Base-by-base conservation (phyloP, 2,797 vertebrate genomes). In the Cuculus canorus region DNA sequence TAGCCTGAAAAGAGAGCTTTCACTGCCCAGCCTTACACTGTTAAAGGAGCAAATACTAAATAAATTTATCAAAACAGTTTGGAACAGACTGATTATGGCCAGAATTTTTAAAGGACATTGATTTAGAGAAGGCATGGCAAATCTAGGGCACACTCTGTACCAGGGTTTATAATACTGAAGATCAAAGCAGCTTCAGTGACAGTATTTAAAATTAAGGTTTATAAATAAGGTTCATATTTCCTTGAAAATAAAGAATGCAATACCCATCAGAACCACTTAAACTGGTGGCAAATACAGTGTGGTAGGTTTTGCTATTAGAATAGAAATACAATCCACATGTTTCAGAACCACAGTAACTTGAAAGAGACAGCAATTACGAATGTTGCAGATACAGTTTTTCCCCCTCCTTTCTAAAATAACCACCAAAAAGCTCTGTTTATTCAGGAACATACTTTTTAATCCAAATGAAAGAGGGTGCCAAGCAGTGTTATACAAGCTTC, bases 401-500 rank as follows among this genome's bases (percentile, higher is more conserved):
- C 3, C 4, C 47, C 8, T 47, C 8, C 16, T 82, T 90, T 90
- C 33, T 39, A 80, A 92, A 93, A 86, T n/a, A 95, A 79, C 45
- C 64, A 92, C 32, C 32, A 91, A 86, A 93, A 94, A 93, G 10
- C 47, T 89, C 76, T 88, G 82, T 88, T 89, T 76, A 88, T 82
- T 68, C 53, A 78, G 52, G 60, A 87, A 65, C 39, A 59, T 59
- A 61, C 16, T 91, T 96, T 93, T 94, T 45, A 75, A 87, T 90
- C 75, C 70, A 88, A 92, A 76, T 0, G 28, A 87, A 90, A 87
- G 48, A 88, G 11, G 21, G 30, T 95, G 89, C 95, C 92, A 96
- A 95, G 77, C 43, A 86, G 35, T n/a, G 45, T 97, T 95, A 95
- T 47, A 88, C 96, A 96, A 93, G 72, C 75, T 96, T 97, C 95